Conservation (phyloP, 2,888 invertebrate species). For the Stegophylla sp. region DNA sequence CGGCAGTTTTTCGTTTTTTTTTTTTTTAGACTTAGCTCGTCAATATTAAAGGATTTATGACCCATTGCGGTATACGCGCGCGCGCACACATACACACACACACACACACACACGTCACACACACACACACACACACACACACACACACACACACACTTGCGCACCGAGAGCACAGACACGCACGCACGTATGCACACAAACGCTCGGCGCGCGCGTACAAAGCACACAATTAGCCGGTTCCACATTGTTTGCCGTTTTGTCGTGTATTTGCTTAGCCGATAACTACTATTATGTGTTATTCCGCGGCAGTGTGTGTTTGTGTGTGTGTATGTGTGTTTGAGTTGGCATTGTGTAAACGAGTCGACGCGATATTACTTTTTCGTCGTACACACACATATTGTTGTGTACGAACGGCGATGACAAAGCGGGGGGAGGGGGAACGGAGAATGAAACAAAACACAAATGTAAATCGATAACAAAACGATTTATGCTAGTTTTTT, state of each 20-base stretch:
- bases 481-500: constrained; percentile 22
- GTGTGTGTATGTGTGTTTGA: constrained; percentile 28
- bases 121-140: not conserved
- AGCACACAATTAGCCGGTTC: constrained; percentile 54
- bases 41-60: constrained; percentile 32
- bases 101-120: not conserved
- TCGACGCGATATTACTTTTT: constrained; percentile 29
- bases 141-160: not conserved
- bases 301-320: constrained; percentile 16
- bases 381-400: not conserved
- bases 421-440: not conserved
- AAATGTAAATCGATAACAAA: constrained; percentile 20
- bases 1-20: no score
- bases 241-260: constrained; percentile 44
- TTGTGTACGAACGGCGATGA: not conserved
- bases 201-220: not conserved
- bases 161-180: no score
- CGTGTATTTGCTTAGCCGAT: constrained; percentile 52
- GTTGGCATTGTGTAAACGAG: constrained; percentile 43
- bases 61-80: not conserved
- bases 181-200: not conserved
- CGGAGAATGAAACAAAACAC: not conserved
- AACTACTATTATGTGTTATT: constrained; percentile 43
- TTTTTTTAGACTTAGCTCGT: constrained; percentile 12
- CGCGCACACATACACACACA: not conserved